phyloP scores from a whole-genome alignment of 2,113 vertebrate genomes.

The Eurystomus gularis region DNA sequence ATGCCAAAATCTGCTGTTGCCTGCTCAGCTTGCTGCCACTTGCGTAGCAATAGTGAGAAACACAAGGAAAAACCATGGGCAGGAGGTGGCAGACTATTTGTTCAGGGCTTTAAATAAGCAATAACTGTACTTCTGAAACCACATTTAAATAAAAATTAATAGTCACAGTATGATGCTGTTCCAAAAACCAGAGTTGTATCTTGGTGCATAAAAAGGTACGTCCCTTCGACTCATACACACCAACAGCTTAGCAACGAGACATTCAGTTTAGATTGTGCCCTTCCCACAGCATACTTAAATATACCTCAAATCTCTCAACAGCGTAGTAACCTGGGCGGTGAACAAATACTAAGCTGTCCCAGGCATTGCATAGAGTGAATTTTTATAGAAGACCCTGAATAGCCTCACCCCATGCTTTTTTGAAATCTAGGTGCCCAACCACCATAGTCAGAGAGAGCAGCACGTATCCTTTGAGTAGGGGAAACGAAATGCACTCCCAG shows the following conservation, averaged over 20 bases:
- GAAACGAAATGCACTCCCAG: neutral
- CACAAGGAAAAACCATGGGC: neutral
- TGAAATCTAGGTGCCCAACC: rapidly evolving
- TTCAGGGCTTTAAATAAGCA: neutral
- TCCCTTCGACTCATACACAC: rapidly evolving
- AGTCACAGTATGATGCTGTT: neutral
- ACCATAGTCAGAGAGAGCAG: neutral
- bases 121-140: neutral
- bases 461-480: neutral
- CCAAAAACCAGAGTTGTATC: neutral
- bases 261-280: neutral
- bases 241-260: neutral
- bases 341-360: neutral
- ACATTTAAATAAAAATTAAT: neutral
- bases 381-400: neutral
- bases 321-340: rapidly evolving
- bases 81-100: neutral
- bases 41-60: neutral
- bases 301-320: neutral
- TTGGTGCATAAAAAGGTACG: neutral
- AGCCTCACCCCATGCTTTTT: neutral
- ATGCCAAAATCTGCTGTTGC: neutral
- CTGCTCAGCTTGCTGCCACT: neutral
- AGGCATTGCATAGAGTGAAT: no score
- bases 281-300: neutral